These are phyloP conservation scores for Todiramphus chloris DNA, from an alignment of 2,113 vertebrate genomes.

Conservation along the genomic window DNA sequence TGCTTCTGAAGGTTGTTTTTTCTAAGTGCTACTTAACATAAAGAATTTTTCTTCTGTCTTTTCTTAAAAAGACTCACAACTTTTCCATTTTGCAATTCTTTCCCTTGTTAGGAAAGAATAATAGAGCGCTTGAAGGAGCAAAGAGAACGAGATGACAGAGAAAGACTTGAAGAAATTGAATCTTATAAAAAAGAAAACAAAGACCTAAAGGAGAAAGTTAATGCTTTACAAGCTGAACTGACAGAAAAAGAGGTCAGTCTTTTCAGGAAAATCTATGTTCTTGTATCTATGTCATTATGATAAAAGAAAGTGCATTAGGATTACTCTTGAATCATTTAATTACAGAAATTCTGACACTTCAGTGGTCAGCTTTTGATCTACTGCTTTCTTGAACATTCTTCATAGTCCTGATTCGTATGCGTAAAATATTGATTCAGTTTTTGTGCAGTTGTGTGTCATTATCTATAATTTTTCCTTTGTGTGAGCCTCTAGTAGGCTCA, in stretches of 20 bases:
- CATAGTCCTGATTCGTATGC: background rate
- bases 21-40: background rate
- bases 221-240: constrained; percentile 89
- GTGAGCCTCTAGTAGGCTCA: background rate
- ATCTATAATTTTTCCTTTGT: background rate
- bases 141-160: constrained; percentile 88
- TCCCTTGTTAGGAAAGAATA: constrained; percentile 86
- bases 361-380: background rate
- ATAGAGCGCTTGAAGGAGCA: constrained; percentile 95
- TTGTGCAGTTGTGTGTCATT: background rate
- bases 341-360: background rate
- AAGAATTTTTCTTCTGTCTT: background rate
- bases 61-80: background rate
- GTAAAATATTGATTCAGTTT: background rate
- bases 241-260: constrained; percentile 95
- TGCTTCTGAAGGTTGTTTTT: background rate
- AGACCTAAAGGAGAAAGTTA: constrained; percentile 90
- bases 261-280: background rate
- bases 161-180: constrained; percentile 89
- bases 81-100: background rate
- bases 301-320: background rate
- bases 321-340: background rate
- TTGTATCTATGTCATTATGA: background rate
- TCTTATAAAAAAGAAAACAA: constrained; percentile 93
- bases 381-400: constrained; percentile 12